Percentiles rank a stretch among this genome's conserved stretches.
Evolutionary conservation across 2,888 invertebrate genomes (phyloP).

Genomic region (Synanthedon myopaeformis): DNA sequence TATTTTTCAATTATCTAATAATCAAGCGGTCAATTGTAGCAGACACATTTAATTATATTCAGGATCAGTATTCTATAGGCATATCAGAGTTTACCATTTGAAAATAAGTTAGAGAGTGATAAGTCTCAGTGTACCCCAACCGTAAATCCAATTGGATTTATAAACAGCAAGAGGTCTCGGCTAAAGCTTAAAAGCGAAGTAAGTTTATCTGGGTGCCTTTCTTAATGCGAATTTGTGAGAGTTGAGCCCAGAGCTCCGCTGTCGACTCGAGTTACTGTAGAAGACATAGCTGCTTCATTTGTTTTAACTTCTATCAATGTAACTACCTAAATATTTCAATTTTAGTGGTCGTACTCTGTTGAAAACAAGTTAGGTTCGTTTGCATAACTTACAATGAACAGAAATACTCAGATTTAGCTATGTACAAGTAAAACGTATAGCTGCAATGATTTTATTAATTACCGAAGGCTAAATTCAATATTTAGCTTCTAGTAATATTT

Average conservation of each 20-base stretch:
- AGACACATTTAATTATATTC: too few relatives aligned
- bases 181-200: constrained; percentile 26
- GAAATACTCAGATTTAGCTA: too few relatives aligned
- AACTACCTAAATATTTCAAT: background rate
- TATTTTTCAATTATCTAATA: too few relatives aligned
- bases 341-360: background rate
- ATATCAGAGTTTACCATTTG: background rate
- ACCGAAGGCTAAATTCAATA: too few relatives aligned
- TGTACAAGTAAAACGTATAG: too few relatives aligned
- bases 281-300: background rate
- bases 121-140: constrained; percentile 13
- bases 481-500: too few relatives aligned
- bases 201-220: constrained; percentile 19
- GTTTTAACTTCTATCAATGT: background rate
- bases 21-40: too few relatives aligned
- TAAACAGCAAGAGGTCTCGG: constrained; percentile 28
- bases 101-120: background rate
- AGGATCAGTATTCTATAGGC: too few relatives aligned
- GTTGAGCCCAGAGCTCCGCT: constrained; percentile 10
- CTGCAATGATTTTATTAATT: too few relatives aligned
- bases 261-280: background rate
- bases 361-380: too few relatives aligned
- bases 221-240: constrained; percentile 28
- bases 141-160: constrained; percentile 42
- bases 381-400: too few relatives aligned